Percentiles rank a stretch among this genome's conserved stretches.
Evolutionary conservation across 2,888 invertebrate genomes (phyloP).

Genomic region (Ypsolopha sequella): DNA sequence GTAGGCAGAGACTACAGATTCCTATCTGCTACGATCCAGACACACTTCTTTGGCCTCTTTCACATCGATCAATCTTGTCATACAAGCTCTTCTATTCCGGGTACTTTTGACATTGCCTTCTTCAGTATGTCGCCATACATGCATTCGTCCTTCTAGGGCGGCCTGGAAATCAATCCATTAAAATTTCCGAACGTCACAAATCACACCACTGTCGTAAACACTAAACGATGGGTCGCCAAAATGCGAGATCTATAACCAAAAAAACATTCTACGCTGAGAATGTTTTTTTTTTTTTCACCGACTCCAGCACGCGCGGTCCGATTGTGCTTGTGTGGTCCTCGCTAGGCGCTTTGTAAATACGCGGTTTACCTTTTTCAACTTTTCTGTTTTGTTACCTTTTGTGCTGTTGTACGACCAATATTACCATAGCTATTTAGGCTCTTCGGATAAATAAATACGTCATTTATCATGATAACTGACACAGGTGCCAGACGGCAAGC

Average conservation of each 20-base stretch:
- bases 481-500: constrained; percentile 54
- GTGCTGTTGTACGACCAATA: constrained; percentile 70
- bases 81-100: too few relatives aligned
- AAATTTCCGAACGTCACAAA: constrained; percentile 69
- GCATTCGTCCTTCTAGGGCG: too few relatives aligned
- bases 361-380: constrained; percentile 72
- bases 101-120: too few relatives aligned
- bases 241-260: constrained; percentile 45
- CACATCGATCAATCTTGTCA: too few relatives aligned
- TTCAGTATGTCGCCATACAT: too few relatives aligned
- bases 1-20: too few relatives aligned
- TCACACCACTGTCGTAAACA: constrained; percentile 47
- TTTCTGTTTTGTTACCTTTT: constrained; percentile 72
- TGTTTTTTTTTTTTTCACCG: constrained; percentile 55
- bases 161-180: constrained; percentile 54
- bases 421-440: constrained; percentile 71
- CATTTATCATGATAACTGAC: constrained; percentile 70
- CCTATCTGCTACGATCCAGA: too few relatives aligned
- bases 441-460: constrained; percentile 70
- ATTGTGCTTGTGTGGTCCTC: constrained; percentile 69
- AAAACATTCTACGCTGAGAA: constrained; percentile 62
- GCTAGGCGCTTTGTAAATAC: constrained; percentile 72
- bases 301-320: constrained; percentile 67
- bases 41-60: too few relatives aligned
- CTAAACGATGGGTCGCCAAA: constrained; percentile 59